Evolutionary conservation across 2,888 invertebrate species (phyloP), one percentile per base, ranked within the genome.

Genomic region (Nomada fabriciana): DNA sequence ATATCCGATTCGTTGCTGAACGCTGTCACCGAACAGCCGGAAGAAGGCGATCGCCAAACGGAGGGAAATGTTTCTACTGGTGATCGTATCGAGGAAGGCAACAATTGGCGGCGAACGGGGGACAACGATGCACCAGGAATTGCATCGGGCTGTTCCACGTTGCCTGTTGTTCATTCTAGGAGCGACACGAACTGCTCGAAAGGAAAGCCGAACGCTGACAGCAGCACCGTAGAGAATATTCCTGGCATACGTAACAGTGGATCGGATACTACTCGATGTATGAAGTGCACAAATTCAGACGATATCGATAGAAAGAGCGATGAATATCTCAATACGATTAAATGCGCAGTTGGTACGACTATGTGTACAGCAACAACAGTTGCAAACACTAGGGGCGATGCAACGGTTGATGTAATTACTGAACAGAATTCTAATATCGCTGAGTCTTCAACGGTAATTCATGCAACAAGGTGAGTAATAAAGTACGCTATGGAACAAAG

Each of bases 111-210:
- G 47, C 60, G 89, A 91, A 69, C 36, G 36, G 36, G 7, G 36
- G 91, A 91, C 72, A 90, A 89, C 64, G 80, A 91, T 42, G 89
- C 89, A 71, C 89, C 89, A 42, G 90, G 88, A 25, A 89, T 89
- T 67, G 89, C 91, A 65, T 91, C 91, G 9, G 91, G 91, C 72
- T 90, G 89, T 76, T 91, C 90, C n/a, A 90, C 90, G 47, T 84
- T 90, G 18, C 88, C 88, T 68, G 84, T 65, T 36, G 76, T 52
- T 18, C 47, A 65, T 42, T 59, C 63, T 18, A 63, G 83, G 63
- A 67, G 25, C 36, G 74, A 73, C 20, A 50, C 43, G 13, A 57
- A 50, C 29, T 70, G 15, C 29, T 36, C 53, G n/a, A 79, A 69
- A 47, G 70, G 59, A 15, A 73, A 18, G 7, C 55, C 23, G 15